Percentiles rank a stretch among this genome's conserved stretches.
Evolutionary conservation across 2,888 invertebrate genomes (phyloP).

Genomic region (Rhyacophila evoluta): DNA sequence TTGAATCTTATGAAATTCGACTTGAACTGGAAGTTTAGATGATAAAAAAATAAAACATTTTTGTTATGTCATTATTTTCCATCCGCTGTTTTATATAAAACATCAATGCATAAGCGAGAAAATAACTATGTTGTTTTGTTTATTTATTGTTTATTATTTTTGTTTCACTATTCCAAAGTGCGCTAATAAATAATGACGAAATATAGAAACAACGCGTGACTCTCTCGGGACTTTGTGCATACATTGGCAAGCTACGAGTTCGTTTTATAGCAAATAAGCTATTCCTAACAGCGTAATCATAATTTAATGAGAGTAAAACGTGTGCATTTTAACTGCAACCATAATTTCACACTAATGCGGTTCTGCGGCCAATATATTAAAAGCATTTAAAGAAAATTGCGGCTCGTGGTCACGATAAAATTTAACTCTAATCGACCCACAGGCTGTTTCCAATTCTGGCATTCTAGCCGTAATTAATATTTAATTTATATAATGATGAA

Average conservation of each 20-base stretch:
- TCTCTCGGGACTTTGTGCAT: not conserved
- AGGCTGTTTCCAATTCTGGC: too few relatives aligned
- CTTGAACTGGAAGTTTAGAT: too few relatives aligned
- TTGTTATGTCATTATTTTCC: slow-evolving; percentile 7
- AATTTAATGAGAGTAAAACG: slow-evolving; percentile 25
- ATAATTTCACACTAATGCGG: slow-evolving; percentile 7
- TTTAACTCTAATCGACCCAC: not conserved
- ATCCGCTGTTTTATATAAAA: not conserved
- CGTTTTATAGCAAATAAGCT: not conserved
- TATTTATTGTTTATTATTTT: slow-evolving; percentile 1
- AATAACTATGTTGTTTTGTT: not conserved
- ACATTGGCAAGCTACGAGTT: not conserved
- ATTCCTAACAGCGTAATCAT: not conserved
- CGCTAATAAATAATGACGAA: not conserved
- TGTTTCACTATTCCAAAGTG: not conserved
- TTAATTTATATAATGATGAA: too few relatives aligned
- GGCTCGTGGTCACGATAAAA: not conserved
- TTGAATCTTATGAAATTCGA: too few relatives aligned
- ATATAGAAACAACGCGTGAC: not conserved
- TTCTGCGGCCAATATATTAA: not conserved
- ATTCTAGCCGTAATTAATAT: too few relatives aligned
- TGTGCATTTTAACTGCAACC: slow-evolving; percentile 20
- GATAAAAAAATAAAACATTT: not conserved
- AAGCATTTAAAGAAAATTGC: not conserved
- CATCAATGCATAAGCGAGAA: not conserved